A percentile compares a stretch with the other conserved stretches of the same genome.
Conservation (phyloP, 2,797 vertebrate genomes). For the Cuculus canorus region DNA sequence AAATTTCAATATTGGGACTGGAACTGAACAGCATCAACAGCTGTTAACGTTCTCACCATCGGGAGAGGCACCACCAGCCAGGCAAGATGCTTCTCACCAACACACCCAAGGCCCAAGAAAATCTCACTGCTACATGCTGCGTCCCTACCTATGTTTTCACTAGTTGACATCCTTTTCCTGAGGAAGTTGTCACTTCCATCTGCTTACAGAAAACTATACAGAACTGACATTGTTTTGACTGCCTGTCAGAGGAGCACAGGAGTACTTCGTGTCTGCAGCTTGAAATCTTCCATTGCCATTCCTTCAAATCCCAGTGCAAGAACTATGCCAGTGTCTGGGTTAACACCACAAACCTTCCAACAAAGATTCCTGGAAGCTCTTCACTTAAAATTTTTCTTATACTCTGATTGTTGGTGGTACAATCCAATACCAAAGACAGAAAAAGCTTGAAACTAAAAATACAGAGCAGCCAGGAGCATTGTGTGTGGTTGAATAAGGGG, state of each 20-base stretch:
- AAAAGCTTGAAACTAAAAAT: constrained; percentile 14
- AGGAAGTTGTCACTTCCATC: background rate
- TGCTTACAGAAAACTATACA: background rate
- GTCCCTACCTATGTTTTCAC: background rate
- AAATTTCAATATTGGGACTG: background rate
- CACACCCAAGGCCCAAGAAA: background rate
- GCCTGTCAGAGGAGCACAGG: too few species aligned
- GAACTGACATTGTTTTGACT: background rate
- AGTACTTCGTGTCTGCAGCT: background rate
- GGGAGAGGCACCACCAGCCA: background rate
- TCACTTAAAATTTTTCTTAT: background rate
- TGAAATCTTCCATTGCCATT: background rate
- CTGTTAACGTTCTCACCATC: background rate
- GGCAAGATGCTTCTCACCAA: background rate
- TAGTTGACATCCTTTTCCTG: background rate
- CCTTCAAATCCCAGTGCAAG: background rate
- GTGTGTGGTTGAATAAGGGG: constrained; percentile 41
- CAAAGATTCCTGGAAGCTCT: background rate
- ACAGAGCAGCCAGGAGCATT: background rate
- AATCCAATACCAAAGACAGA: background rate
- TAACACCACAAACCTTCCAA: background rate
- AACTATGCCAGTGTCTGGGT: accelerated
- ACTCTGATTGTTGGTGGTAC: background rate
- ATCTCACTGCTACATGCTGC: background rate
- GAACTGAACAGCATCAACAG: background rate